Conservation (phyloP, 2,797 vertebrate species). For the Rhincodon typus region DNA sequence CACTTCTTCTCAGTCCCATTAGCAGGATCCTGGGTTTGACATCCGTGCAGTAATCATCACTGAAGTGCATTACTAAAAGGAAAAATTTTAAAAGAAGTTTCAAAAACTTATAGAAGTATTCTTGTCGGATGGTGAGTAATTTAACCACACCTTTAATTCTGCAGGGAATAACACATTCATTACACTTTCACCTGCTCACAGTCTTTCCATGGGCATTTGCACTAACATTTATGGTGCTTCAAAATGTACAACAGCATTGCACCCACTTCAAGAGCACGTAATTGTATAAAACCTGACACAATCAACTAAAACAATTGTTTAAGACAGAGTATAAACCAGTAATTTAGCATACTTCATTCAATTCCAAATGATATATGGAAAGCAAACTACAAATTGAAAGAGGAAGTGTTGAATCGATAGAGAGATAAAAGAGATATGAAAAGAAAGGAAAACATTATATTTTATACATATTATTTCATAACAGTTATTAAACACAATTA, state of each 20-base stretch:
- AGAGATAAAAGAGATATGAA: no score
- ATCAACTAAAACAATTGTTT: background rate
- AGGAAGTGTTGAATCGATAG: no score
- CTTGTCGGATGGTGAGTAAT: background rate
- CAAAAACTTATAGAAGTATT: background rate
- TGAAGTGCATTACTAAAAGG: conserved; percentile 71
- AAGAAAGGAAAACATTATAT: no score
- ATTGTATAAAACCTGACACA: background rate
- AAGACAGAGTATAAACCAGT: background rate
- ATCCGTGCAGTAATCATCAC: conserved; percentile 75
- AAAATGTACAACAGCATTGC: background rate
- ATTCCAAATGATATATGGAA: no score
- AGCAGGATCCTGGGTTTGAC: conserved; percentile 87
- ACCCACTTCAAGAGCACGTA: background rate
- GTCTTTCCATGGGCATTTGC: background rate
- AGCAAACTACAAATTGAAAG: no score
- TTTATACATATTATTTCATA: no score
- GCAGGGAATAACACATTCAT: background rate
- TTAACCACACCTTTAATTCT: background rate
- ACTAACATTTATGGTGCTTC: background rate
- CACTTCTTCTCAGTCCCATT: conserved; percentile 86
- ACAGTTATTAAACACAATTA: no score
- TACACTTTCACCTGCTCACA: background rate
- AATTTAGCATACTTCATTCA: no score
- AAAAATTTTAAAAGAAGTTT: background rate